phyloP scores from a whole-genome alignment of 2,113 vertebrate species.

The Trinectes maculatus region DNA sequence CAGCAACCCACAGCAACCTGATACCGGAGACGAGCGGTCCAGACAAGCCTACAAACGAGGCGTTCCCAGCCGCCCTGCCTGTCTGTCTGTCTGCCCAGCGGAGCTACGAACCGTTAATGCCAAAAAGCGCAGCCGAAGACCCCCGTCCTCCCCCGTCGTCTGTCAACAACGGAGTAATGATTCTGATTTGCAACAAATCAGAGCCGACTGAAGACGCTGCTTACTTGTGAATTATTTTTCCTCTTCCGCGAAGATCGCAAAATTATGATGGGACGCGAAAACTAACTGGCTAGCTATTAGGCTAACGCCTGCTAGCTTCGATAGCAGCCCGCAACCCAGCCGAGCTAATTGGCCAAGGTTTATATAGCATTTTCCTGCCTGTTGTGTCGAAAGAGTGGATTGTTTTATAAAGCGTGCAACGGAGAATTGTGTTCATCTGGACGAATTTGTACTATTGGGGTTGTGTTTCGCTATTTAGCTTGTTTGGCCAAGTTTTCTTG shows the following conservation, averaged over 20 bases:
- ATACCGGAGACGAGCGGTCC: constrained; percentile 77
- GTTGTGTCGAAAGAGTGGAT: neutral
- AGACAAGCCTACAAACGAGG: constrained; percentile 79
- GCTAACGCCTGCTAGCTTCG: constrained; percentile 59
- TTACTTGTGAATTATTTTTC: constrained; percentile 17
- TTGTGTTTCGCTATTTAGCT: constrained; percentile 31
- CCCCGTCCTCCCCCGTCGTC: constrained; percentile 28
- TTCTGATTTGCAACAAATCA: neutral
- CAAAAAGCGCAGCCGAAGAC: constrained; percentile 38
- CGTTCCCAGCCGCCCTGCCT: constrained; percentile 75
- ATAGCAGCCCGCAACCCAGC: constrained; percentile 22
- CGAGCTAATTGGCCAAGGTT: constrained; percentile 37
- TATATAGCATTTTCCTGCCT: constrained; percentile 6
- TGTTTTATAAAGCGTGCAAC: neutral
- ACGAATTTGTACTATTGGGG: neutral
- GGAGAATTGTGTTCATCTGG: neutral
- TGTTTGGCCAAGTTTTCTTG: constrained; percentile 64
- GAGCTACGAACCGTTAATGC: constrained; percentile 44
- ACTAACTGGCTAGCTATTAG: constrained; percentile 46
- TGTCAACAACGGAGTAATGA: constrained; percentile 25
- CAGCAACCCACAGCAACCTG: constrained; percentile 72
- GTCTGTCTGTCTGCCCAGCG: constrained; percentile 55
- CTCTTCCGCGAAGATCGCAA: constrained; percentile 9
- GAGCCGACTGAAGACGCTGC: constrained; percentile 3
- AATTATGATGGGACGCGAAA: constrained; percentile 61